Evolutionary conservation across 2,797 vertebrate species (phyloP).

Genomic region (Lacerta viridis): DNA sequence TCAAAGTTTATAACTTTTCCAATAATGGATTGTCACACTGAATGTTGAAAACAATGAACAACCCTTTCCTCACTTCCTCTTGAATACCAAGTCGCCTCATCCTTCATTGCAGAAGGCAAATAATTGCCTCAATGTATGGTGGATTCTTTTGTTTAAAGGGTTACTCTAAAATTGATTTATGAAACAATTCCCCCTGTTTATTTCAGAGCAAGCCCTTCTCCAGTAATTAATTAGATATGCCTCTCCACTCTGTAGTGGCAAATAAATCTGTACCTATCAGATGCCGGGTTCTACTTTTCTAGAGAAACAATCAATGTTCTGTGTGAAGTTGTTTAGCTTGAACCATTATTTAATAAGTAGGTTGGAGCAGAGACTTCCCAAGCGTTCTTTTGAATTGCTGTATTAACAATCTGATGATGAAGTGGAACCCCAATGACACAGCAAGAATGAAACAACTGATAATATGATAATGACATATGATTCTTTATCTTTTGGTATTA

Average conservation of each 20-base stretch:
- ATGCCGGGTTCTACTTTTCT: slow-evolving; percentile 48
- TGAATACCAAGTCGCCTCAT: slow-evolving; percentile 65
- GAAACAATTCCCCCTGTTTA: slow-evolving; percentile 74
- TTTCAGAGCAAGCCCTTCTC: slow-evolving; percentile 69
- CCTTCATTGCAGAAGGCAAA: slow-evolving; percentile 64
- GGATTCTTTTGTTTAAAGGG: slow-evolving; percentile 72
- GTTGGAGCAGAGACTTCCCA: slow-evolving; percentile 39
- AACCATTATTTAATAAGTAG: slow-evolving; percentile 49
- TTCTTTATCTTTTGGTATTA: background rate
- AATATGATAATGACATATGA: background rate
- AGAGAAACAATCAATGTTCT: slow-evolving; percentile 35
- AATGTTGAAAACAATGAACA: slow-evolving; percentile 59
- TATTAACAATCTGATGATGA: slow-evolving; percentile 36
- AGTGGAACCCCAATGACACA: background rate
- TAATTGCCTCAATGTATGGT: slow-evolving; percentile 67
- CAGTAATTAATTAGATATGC: slow-evolving; percentile 71
- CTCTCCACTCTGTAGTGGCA: slow-evolving; percentile 55
- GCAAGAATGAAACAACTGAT: background rate
- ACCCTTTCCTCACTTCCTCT: slow-evolving; percentile 56
- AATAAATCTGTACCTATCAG: slow-evolving; percentile 42
- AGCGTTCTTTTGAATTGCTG: slow-evolving; percentile 51
- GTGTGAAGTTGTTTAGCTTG: slow-evolving; percentile 32
- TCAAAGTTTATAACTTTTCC: slow-evolving; percentile 65
- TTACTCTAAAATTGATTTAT: slow-evolving; percentile 75
- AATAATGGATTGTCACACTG: slow-evolving; percentile 61